Evolutionary conservation across 2,797 vertebrate species (phyloP), one percentile per base, ranked within the genome.

Genomic region (Eidolon dupreanum): DNA sequence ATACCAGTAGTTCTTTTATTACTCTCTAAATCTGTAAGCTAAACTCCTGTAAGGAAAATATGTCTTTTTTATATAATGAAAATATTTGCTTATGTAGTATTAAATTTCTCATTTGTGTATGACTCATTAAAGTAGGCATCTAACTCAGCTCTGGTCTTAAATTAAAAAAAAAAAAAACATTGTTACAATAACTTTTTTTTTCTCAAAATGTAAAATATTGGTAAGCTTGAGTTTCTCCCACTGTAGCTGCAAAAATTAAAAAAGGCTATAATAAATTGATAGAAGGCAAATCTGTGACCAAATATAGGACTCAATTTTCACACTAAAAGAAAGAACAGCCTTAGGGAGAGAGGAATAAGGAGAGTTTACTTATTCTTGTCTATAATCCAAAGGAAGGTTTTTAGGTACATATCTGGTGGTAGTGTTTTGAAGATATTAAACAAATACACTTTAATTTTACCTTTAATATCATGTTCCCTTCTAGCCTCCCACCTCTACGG

Each of bases 31-130:
- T 61, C 96, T 96, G 79, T 93, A 96, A 97, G 46, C 65, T 89
- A 61, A 97, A 95, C 74, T 97, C 96, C 95, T 86, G 70, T 95
- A 97, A 95, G n/a, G n/a, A 97, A 97, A 98, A 97, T 97, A 93
- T 2, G 24, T 28, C 77, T 93, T 96, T 83, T 92, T 49, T 93
- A 93, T 95, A 88, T 94, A 98, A 92, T 3, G 28, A 93, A 92
- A 97, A 95, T 93, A 97, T 97, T 97, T 97, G 84, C 96, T 97
- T 98, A 97, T 74, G 74, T 65, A 70, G 65, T 87, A 96, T 83
- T 88, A 96, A 96, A 95, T 93, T 96, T 95, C 46, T 94, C 92
- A 96, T 98, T 98, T 97, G 88, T 82, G 31, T 93, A 84, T 78
- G 90, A 73, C 77, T 95, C 90, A 95, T 95, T 97, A 84, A 96